A percentile compares a stretch with the other conserved stretches of the same genome.
These are phyloP conservation scores for Eutolmus rufibarbis DNA, from an alignment of 2,888 invertebrate genomes.

Conservation along the genomic window DNA sequence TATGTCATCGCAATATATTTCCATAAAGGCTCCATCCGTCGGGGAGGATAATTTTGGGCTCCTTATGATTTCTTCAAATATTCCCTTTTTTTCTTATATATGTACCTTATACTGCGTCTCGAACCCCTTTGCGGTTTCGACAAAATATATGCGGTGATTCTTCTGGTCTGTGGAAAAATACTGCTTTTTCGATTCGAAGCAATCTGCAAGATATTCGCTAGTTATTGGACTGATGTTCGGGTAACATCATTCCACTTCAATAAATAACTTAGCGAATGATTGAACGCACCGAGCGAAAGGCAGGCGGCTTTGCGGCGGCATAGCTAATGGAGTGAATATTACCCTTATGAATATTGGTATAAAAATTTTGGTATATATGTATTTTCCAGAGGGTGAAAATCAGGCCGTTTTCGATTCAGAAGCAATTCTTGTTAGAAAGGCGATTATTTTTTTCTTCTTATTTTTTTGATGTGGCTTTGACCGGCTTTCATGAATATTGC, in stretches of 20 bases:
- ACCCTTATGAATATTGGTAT: conserved; percentile 3
- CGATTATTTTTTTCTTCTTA: neutral
- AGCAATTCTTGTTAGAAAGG: neutral
- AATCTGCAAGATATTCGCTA: conserved; percentile 21
- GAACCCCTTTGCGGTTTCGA: neutral
- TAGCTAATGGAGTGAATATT: conserved; percentile 7
- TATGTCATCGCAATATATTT: conserved; percentile 38
- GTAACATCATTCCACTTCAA: conserved; percentile 2
- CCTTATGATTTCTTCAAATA: neutral
- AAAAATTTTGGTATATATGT: no score
- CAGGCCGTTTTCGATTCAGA: neutral
- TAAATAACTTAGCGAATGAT: conserved; percentile 11
- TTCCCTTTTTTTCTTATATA: neutral
- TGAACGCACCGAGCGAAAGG: neutral
- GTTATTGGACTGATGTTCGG: conserved; percentile 17
- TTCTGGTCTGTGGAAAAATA: neutral
- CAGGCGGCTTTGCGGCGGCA: neutral
- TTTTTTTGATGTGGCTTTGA: neutral
- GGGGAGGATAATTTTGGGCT: neutral
- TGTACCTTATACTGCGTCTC: neutral
- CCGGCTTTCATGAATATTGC: neutral
- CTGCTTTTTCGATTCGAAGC: neutral
- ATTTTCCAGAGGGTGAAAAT: neutral
- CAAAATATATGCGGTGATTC: neutral
- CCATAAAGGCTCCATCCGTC: conserved; percentile 24